phyloP scores from a whole-genome alignment of 2,888 invertebrate species.

The Lymantria monacha region DNA sequence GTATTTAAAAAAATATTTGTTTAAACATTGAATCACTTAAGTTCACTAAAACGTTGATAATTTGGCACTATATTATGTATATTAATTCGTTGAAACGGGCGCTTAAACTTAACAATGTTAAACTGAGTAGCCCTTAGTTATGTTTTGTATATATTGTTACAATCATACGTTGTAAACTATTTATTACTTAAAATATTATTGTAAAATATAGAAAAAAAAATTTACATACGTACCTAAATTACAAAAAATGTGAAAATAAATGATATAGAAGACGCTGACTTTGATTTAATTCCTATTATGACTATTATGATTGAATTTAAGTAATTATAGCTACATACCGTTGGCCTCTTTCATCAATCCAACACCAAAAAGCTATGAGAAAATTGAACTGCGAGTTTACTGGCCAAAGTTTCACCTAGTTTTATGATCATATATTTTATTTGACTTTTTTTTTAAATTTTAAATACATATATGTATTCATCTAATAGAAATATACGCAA shows the following conservation, averaged over 20 bases:
- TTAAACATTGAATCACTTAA: constrained; percentile 18
- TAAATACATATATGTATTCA: too few relatives aligned
- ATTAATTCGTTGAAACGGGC: constrained; percentile 21
- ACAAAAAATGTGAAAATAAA: constrained; percentile 38
- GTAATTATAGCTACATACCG: too few relatives aligned
- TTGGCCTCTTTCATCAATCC: too few relatives aligned
- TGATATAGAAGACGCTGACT: constrained; percentile 4
- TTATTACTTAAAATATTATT: constrained; percentile 59
- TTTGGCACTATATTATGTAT: constrained; percentile 31
- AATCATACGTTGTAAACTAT: constrained; percentile 62
- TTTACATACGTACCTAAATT: constrained; percentile 59
- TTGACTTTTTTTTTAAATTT: too few relatives aligned
- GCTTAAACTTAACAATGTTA: constrained; percentile 21
- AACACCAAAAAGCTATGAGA: too few relatives aligned
- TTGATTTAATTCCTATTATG: too few relatives aligned
- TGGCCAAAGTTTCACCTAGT: too few relatives aligned
- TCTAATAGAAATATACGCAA: too few relatives aligned
- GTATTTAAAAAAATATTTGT: constrained; percentile 22
- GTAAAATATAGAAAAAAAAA: constrained; percentile 57
- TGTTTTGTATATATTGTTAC: constrained; percentile 65
- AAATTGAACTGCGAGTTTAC: too few relatives aligned
- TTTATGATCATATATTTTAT: too few relatives aligned
- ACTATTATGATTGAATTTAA: too few relatives aligned
- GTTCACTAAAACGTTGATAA: constrained; percentile 21
- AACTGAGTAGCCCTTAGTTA: constrained; percentile 21